phyloP scores from a whole-genome alignment of 2,113 vertebrate species.

The Pardalotus punctatus region DNA sequence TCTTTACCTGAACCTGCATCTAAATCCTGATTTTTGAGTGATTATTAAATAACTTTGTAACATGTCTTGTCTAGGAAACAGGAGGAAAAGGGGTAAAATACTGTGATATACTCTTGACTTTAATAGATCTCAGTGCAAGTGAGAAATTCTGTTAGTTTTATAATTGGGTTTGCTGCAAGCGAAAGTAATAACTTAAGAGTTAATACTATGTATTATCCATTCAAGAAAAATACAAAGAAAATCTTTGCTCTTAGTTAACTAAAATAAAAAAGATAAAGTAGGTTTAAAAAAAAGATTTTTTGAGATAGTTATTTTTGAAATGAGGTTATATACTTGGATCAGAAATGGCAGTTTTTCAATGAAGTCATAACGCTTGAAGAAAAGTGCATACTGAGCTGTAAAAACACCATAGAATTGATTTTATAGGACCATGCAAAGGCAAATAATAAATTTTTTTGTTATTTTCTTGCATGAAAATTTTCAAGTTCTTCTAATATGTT shows the following conservation, averaged over 20 bases:
- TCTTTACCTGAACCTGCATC: background rate
- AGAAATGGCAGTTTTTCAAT: background rate
- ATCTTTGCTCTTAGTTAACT: background rate
- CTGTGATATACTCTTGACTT: background rate
- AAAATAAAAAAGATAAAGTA: background rate
- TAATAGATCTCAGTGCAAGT: background rate
- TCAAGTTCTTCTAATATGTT: accelerated
- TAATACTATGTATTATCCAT: background rate
- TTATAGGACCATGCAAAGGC: background rate
- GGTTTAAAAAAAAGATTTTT: no score
- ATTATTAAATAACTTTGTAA: background rate
- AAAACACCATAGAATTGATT: background rate
- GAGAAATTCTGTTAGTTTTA: background rate
- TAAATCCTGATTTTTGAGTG: background rate
- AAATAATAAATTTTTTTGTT: background rate
- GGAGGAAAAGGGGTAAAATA: background rate
- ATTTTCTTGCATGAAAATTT: background rate
- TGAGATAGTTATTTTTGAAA: background rate
- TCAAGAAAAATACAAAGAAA: background rate
- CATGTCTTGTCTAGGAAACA: background rate
- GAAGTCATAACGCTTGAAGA: background rate
- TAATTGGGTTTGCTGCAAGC: background rate
- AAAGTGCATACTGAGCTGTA: background rate
- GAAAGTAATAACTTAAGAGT: background rate
- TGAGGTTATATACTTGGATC: background rate